Evolutionary conservation across 2,888 invertebrate genomes (phyloP).

Genomic region (Pterostichus niger): DNA sequence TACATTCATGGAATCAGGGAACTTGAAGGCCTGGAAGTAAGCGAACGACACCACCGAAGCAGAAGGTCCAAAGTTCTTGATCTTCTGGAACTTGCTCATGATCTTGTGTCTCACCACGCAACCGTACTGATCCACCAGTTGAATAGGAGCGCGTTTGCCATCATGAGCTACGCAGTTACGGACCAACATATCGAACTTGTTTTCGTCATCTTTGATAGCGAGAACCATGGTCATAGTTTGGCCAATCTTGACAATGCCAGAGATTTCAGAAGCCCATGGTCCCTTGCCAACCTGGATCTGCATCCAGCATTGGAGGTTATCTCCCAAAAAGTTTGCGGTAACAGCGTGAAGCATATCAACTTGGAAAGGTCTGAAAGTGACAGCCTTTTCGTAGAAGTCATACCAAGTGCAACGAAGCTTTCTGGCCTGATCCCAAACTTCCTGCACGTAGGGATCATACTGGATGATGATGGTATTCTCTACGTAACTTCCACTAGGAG

Average conservation of each 20-base stretch:
- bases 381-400: constrained; percentile 96
- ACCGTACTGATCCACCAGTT: constrained; percentile 95
- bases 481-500: constrained; percentile 95
- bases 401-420: constrained; percentile 97
- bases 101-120: constrained; percentile 96
- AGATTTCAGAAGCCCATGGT: constrained; percentile 98
- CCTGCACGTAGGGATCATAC: constrained; percentile 96
- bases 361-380: constrained; percentile 96
- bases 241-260: constrained; percentile 96
- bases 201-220: constrained; percentile 96
- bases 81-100: constrained; percentile 97
- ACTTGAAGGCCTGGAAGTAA: constrained; percentile 98
- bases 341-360: constrained; percentile 97
- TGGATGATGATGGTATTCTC: constrained; percentile 97
- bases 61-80: constrained; percentile 96
- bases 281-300: constrained; percentile 98
- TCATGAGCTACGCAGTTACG: constrained; percentile 97
- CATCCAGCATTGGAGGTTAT: constrained; percentile 98
- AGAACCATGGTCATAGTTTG: constrained; percentile 98
- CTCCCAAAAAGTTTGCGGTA: constrained; percentile 96
- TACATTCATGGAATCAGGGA: constrained; percentile 98
- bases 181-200: constrained; percentile 97
- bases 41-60: constrained; percentile 97
- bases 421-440: constrained; percentile 97
- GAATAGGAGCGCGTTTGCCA: constrained; percentile 95